Conservation (phyloP, 2,888 invertebrate genomes). For the Heterodera filipjevi region DNA sequence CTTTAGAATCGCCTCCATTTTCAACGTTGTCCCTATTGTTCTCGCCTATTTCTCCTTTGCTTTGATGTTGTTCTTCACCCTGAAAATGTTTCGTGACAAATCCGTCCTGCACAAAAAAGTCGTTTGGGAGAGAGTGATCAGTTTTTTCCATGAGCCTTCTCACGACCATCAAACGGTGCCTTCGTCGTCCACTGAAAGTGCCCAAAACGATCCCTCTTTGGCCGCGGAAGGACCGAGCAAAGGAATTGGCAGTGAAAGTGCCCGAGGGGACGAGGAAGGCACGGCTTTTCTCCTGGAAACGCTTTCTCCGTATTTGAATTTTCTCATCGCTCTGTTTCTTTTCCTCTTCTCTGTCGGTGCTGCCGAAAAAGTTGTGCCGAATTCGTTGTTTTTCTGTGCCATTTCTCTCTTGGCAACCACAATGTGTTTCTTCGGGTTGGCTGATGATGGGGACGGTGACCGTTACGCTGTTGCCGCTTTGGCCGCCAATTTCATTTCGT, state of each 20-base stretch:
- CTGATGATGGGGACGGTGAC: constrained; percentile 50
- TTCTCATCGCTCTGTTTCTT: constrained; percentile 47
- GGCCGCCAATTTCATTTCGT: constrained; percentile 49
- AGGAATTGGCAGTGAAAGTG: not conserved
- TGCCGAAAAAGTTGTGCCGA: constrained; percentile 49
- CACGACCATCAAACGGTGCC: constrained; percentile 13
- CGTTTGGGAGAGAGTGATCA: constrained; percentile 43
- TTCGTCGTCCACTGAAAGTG: not conserved
- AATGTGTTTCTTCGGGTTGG: constrained; percentile 50
- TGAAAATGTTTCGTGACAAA: constrained; percentile 53
- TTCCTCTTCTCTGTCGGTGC: constrained; percentile 54
- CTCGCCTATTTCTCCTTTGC: constrained; percentile 49
- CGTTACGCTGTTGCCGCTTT: constrained; percentile 51
- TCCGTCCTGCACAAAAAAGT: constrained; percentile 35
- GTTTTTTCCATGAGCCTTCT: constrained; percentile 26
- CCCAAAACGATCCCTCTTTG: not conserved
- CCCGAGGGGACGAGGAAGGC: not conserved
- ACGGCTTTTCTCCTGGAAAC: constrained; percentile 39
- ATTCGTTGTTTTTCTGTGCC: constrained; percentile 52
- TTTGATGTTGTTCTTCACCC: constrained; percentile 54
- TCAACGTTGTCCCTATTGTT: constrained; percentile 49
- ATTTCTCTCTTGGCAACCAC: constrained; percentile 47
- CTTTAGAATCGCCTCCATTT: constrained; percentile 46
- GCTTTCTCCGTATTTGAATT: constrained; percentile 56
- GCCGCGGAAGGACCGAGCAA: not conserved